These are phyloP conservation scores for Dione juno DNA, from an alignment of 2,888 invertebrate genomes.

Conservation along the genomic window DNA sequence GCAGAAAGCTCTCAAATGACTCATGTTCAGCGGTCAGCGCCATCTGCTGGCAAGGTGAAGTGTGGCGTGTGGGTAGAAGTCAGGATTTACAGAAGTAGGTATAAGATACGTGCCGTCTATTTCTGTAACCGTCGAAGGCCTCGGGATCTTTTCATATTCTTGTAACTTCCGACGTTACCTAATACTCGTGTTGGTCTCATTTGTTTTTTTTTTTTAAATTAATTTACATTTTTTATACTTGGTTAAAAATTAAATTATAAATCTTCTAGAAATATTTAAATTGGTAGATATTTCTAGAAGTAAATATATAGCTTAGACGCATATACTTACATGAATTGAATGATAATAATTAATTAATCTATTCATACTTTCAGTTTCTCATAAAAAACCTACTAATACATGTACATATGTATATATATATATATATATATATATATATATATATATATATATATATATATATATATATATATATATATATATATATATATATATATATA, in stretches of 20 bases:
- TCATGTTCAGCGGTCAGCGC: constrained; percentile 74
- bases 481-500: too few relatives aligned
- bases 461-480: too few relatives aligned
- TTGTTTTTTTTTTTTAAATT: constrained; percentile 31
- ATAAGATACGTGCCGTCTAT: constrained; percentile 80
- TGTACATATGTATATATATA: too few relatives aligned
- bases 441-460: too few relatives aligned
- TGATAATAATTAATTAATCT: too few relatives aligned
- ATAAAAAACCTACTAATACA: neutral
- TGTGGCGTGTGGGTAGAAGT: constrained; percentile 70
- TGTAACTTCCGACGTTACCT: constrained; percentile 74
- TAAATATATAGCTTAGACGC: too few relatives aligned
- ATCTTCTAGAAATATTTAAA: too few relatives aligned
- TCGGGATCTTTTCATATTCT: constrained; percentile 59
- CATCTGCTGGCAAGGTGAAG: constrained; percentile 80
- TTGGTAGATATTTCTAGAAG: too few relatives aligned
- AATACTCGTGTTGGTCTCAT: constrained; percentile 51
- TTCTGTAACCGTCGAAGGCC: constrained; percentile 77
- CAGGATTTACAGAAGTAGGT: constrained; percentile 72
- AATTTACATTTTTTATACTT: neutral
- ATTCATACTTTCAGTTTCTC: too few relatives aligned
- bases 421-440: too few relatives aligned
- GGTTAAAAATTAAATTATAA: too few relatives aligned
- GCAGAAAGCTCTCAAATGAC: constrained; percentile 56
- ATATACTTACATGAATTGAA: too few relatives aligned